Percentiles rank a stretch among this genome's conserved stretches.
Conservation (phyloP, 2,113 vertebrate species). For the Gymnocephalus cernua region DNA sequence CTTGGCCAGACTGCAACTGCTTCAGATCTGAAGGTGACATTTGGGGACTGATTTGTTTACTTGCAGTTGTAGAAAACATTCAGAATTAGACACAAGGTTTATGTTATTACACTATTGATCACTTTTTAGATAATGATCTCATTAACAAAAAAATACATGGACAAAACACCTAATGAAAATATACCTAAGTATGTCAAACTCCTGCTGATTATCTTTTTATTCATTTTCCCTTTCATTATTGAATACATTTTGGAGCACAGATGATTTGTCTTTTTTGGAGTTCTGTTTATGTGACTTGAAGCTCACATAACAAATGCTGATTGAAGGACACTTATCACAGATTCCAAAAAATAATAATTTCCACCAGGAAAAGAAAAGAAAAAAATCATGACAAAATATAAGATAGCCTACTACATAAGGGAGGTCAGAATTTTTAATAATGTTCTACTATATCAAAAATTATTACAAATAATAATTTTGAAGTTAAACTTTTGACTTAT, state of each 20-base stretch:
- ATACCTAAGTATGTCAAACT: background rate
- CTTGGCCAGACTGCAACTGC: constrained; percentile 80
- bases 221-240: background rate
- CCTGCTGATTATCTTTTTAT: background rate
- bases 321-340: background rate
- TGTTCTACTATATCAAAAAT: too few relatives aligned
- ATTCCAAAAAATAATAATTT: background rate
- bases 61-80: background rate
- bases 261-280: background rate
- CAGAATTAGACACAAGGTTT: background rate
- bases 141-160: background rate
- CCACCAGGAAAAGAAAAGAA: background rate
- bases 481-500: too few relatives aligned
- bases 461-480: too few relatives aligned
- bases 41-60: background rate
- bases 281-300: background rate
- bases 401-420: too few relatives aligned
- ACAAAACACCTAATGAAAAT: background rate
- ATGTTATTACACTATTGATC: background rate
- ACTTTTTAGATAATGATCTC: background rate
- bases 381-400: too few relatives aligned
- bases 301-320: background rate
- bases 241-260: background rate
- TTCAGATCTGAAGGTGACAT: constrained; percentile 79
- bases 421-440: too few relatives aligned